Evolutionary conservation across 2,888 invertebrate species (phyloP).

Genomic region (Agrochola circellaris): DNA sequence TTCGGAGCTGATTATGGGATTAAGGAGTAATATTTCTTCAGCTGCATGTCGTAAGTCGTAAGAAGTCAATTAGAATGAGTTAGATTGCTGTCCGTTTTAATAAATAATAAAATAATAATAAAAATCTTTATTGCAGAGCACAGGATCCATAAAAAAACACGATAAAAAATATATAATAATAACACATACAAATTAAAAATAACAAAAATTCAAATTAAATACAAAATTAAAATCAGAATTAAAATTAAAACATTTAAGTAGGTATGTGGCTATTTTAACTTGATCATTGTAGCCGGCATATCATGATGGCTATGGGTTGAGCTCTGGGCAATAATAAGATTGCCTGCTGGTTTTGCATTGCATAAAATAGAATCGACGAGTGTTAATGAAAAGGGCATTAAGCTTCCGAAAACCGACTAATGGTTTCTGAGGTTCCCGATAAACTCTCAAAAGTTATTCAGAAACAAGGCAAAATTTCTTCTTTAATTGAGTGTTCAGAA

Average conservation of each 20-base stretch:
- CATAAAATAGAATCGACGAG: background rate
- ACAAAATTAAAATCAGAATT: too few relatives aligned
- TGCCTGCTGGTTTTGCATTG: background rate
- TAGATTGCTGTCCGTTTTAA: background rate
- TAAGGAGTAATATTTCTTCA: constrained; percentile 32
- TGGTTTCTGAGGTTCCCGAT: background rate
- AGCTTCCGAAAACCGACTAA: background rate
- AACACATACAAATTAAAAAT: too few relatives aligned
- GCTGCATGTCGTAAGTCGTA: constrained; percentile 36
- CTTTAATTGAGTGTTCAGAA: background rate
- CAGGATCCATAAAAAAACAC: too few relatives aligned
- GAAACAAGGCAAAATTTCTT: background rate
- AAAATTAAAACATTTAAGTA: too few relatives aligned
- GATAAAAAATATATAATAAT: too few relatives aligned
- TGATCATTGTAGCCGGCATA: background rate
- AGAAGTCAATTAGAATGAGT: constrained; percentile 8
- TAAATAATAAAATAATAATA: too few relatives aligned
- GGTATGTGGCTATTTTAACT: too few relatives aligned
- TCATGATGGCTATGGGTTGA: background rate
- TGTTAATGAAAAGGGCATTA: background rate
- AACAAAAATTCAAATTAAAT: too few relatives aligned
- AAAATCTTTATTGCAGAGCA: too few relatives aligned
- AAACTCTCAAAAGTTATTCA: background rate
- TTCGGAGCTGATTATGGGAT: constrained; percentile 24
- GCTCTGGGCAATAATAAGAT: background rate